A percentile compares a stretch with the other conserved stretches of the same genome.
Evolutionary conservation across 2,888 invertebrate genomes (phyloP).

Genomic region (Panopea generosa): DNA sequence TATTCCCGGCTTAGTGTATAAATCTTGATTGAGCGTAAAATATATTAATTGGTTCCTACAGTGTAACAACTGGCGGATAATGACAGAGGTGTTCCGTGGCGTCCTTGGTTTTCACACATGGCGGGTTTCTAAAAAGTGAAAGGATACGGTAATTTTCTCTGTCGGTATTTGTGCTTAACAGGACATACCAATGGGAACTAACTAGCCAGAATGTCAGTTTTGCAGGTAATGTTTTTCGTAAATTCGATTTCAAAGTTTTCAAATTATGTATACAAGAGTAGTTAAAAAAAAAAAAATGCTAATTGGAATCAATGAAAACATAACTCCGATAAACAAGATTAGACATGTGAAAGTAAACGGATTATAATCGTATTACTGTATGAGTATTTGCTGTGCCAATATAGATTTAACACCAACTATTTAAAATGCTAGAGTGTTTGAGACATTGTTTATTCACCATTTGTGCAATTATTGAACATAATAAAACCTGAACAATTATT

Average conservation of each 20-base stretch:
- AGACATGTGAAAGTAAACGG: constrained; percentile 56
- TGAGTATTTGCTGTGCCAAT: too few relatives aligned
- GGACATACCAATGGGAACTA: constrained; percentile 28
- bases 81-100: constrained; percentile 46
- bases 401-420: too few relatives aligned
- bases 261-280: too few relatives aligned
- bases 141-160: constrained; percentile 18
- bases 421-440: too few relatives aligned
- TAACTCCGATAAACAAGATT: constrained; percentile 44
- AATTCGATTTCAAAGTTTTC: too few relatives aligned
- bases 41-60: too few relatives aligned
- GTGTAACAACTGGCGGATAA: constrained; percentile 4
- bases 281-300: too few relatives aligned
- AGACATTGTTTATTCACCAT: too few relatives aligned
- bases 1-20: too few relatives aligned
- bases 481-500: too few relatives aligned
- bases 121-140: constrained; percentile 64
- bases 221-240: constrained; percentile 54
- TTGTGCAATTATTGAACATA: too few relatives aligned
- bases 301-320: constrained; percentile 6
- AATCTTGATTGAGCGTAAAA: too few relatives aligned
- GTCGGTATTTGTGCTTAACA: constrained; percentile 6
- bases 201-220: constrained; percentile 58
- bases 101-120: constrained; percentile 72
- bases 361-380: constrained; percentile 32